A percentile compares a stretch with the other conserved stretches of the same genome.
Conservation (phyloP, 2,797 vertebrate species). For the Intellagama lesueurii region DNA sequence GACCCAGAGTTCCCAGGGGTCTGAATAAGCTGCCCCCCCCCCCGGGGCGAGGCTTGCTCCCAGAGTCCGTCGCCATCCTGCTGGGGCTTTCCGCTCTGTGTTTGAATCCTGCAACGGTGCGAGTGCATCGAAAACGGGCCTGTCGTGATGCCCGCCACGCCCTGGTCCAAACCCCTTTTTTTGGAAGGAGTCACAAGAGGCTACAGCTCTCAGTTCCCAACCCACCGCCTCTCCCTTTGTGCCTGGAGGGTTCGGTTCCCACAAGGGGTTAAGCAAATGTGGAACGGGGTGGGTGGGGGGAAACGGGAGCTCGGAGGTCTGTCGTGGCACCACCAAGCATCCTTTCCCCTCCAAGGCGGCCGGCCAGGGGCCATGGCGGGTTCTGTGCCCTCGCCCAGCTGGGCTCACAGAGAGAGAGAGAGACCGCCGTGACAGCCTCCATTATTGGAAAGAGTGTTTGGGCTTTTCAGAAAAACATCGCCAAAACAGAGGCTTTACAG, state of each 20-base stretch:
- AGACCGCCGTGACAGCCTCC: constrained; percentile 76
- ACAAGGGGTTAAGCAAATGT: not conserved
- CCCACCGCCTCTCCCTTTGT: not conserved
- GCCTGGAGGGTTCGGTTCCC: not conserved
- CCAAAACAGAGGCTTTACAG: constrained; percentile 68
- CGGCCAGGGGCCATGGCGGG: constrained; percentile 46
- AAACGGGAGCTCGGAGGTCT: constrained; percentile 3
- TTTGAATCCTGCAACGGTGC: too few species aligned
- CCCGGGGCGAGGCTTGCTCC: too few species aligned
- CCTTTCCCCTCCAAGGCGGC: constrained; percentile 38
- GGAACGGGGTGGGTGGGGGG: not conserved
- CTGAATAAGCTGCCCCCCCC: too few species aligned
- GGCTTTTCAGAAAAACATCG: constrained; percentile 56
- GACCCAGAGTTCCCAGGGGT: too few species aligned
- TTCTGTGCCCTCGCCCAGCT: constrained; percentile 59
- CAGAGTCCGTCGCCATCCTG: not conserved
- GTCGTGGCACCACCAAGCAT: constrained; percentile 29
- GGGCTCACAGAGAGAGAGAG: constrained; percentile 36
- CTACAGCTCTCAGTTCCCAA: too few species aligned
- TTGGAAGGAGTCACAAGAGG: not conserved
- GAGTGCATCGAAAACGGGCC: too few species aligned
- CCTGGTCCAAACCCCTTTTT: not conserved
- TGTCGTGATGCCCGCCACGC: too few species aligned
- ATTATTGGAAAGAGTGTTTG: constrained; percentile 67
- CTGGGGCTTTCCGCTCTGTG: not conserved